These are phyloP conservation scores for Syrista parreyssii DNA, from an alignment of 2,888 invertebrate genomes.

Conservation along the genomic window DNA sequence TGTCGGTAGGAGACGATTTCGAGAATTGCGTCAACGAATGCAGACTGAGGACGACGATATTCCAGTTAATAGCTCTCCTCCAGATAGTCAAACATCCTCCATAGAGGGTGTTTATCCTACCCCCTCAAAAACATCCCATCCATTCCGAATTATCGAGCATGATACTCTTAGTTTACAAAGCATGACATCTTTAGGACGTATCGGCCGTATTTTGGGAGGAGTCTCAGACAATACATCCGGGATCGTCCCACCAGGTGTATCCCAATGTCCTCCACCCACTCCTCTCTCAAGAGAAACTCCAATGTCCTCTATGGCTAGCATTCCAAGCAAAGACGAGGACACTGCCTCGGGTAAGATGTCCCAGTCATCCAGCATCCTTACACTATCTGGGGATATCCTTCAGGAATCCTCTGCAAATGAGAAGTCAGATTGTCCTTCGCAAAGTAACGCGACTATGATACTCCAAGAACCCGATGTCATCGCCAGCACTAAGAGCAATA, in stretches of 20 bases:
- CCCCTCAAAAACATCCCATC: slow-evolving; percentile 76
- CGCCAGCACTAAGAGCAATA: slow-evolving; percentile 82
- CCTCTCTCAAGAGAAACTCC: slow-evolving; percentile 53
- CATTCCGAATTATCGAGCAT: slow-evolving; percentile 88
- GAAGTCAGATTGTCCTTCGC: slow-evolving; percentile 46
- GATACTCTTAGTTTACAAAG: slow-evolving; percentile 90
- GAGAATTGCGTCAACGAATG: slow-evolving; percentile 86
- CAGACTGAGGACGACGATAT: slow-evolving; percentile 88
- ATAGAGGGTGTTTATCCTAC: slow-evolving; percentile 81
- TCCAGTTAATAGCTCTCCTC: slow-evolving; percentile 75
- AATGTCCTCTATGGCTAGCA: slow-evolving; percentile 56
- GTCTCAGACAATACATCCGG: slow-evolving; percentile 59
- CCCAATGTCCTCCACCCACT: slow-evolving; percentile 41
- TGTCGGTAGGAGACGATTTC: slow-evolving; percentile 78
- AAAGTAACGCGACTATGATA: slow-evolving; percentile 51
- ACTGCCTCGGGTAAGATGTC: slow-evolving; percentile 59
- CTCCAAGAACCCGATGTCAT: slow-evolving; percentile 92
- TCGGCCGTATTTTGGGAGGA: slow-evolving; percentile 83
- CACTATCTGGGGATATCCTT: slow-evolving; percentile 57
- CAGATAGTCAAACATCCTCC: slow-evolving; percentile 82
- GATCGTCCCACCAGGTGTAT: slow-evolving; percentile 46
- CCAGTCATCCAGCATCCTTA: slow-evolving; percentile 59
- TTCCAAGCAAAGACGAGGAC: slow-evolving; percentile 61
- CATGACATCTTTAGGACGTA: slow-evolving; percentile 87
- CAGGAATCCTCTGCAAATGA: slow-evolving; percentile 52